Base-by-base conservation (phyloP, 2,888 invertebrate genomes). In the Pheosia gnoma region DNA sequence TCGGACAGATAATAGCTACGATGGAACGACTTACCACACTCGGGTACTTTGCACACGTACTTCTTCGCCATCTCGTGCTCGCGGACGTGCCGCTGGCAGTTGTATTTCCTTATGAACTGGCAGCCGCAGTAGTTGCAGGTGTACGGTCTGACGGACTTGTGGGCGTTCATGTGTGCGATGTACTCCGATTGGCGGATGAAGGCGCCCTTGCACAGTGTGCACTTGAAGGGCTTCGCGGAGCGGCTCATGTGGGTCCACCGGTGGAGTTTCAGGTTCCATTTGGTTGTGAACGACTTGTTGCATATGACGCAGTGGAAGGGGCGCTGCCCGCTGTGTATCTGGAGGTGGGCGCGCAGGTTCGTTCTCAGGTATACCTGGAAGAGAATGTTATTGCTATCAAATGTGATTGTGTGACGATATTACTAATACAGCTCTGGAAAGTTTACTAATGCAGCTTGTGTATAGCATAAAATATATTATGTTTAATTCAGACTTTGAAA, bases 101-200 rank as follows among this genome's bases (percentile, higher is more conserved):
- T 98, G 87, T 97, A 97, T 85, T 98, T 98, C 65, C 97, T 94
- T 66, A 97, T 97, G 88, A 98, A 98, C 88, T 97, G 96, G 66
- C 97, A 96, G 53, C 98, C 98, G 89, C 98, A 98, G 85, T 97
- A 96, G 87, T 98, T 98, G 87, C 98, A 98, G 0, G 97, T 97
- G 88, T 96, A 98, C 3, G 97, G 98, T 59, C 96, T 95, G 54
- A 97, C 96, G 65, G 97, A 96, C 71, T 96, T 96, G 91, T 98
- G 97, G 47, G 97, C 95, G 89, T 97, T 97, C 95, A 97, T 96
- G 87, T 98, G 98, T 10, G 97, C 96, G 51, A 96, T 94, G 86
- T 96, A 97, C 83, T 97, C 97, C 45, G 96, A 94, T 78, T 96
- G 96, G 8, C 97, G 95, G 62, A 97, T 96, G 89, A 98, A 98